Base-by-base conservation (phyloP, 2,797 vertebrate species). In the Meda fulgida region DNA sequence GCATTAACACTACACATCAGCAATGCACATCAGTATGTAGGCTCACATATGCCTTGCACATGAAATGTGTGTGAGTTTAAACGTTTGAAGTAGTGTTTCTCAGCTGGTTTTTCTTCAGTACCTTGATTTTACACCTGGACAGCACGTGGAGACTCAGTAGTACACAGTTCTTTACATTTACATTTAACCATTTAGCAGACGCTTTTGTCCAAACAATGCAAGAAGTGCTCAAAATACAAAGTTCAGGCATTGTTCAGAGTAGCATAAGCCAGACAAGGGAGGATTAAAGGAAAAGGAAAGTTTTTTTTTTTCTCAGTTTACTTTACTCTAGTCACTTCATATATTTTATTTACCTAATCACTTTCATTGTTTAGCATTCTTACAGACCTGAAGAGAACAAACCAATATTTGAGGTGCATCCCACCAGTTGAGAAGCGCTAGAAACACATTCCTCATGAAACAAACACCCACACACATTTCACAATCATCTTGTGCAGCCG, bases 401-500 rank as follows among this genome's bases (percentile, higher is more conserved):
- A n/a, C 31, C 60, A 46, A 40, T 81, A 70, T 81, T 55, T 51
- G 26, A 48, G 40, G 48, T 23, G 21, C 66, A 65, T 65, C 46
- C 78, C 46, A 55, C 60, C 18, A 79, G 38, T 34, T 69, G 48
- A 53, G 29, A 9, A 58, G 23, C 14, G 3, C 53, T 34, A 18
- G 26, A 70, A 73, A 63, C n/a, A 60, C 53, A 31, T 72, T 72
- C 16, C 26, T 72, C 26, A 80, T 80, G 55, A 63, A 43, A 70
- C 38, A 55, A 36, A 3, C 51, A 40, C 67, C 51, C 80, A 81
- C 51, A 6, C 65, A 65, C 16, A 69, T 77, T 77, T 77, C n/a
- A 40, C 63, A 77, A 77, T 75, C 70, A n/a, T 84, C 72, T 67
- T 69, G 72, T 29, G 60, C 23, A 48, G 23, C 21, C 70, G 29